Conservation (phyloP, 2,888 invertebrate genomes). For the Nemapogon koenigi region DNA sequence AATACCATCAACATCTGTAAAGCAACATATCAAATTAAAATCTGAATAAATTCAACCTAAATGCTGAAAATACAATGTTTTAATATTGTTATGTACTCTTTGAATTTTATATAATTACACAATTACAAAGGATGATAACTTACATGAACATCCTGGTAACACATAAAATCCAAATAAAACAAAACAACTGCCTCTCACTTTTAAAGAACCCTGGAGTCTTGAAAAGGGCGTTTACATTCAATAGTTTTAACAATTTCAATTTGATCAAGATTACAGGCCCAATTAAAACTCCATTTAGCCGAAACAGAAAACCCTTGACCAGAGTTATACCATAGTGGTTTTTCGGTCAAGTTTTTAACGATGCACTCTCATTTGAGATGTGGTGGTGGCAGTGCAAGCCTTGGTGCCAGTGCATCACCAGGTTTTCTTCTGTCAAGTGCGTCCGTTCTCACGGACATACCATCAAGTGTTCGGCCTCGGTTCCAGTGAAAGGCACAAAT, state of each 20-base stretch:
- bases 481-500: conserved; percentile 63
- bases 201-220: conserved; percentile 57
- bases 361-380: conserved; percentile 36
- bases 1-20: conserved; percentile 93
- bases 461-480: conserved; percentile 64
- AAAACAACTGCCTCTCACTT: conserved; percentile 51
- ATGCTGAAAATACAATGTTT: too few relatives aligned
- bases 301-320: conserved; percentile 65
- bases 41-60: too few relatives aligned
- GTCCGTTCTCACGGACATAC: conserved; percentile 59
- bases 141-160: conserved; percentile 5
- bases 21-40: too few relatives aligned
- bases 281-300: conserved; percentile 57
- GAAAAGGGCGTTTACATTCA: conserved; percentile 38
- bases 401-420: conserved; percentile 62
- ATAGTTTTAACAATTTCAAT: conserved; percentile 3
- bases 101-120: too few relatives aligned
- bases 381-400: conserved; percentile 20
- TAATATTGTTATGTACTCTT: too few relatives aligned
- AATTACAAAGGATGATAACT: conserved; percentile 8
- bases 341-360: conserved; percentile 62
- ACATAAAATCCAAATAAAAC: conserved; percentile 7
- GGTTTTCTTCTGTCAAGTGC: conserved; percentile 62
- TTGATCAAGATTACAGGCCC: conserved; percentile 29
- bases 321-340: conserved; percentile 41